phyloP scores from a whole-genome alignment of 2,888 invertebrate species.

The Diabrotica balteata region DNA sequence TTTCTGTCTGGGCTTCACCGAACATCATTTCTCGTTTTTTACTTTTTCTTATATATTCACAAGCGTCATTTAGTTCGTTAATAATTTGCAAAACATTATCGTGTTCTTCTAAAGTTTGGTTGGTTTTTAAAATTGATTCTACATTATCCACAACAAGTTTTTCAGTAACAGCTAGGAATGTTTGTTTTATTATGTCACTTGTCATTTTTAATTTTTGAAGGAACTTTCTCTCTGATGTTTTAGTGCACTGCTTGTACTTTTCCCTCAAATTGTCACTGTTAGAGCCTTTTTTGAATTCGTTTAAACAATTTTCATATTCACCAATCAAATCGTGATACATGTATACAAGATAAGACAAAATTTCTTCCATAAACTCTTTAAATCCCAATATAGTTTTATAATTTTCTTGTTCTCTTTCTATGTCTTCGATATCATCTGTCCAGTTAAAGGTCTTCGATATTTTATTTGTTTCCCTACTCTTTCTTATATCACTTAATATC shows the following conservation, averaged over 20 bases:
- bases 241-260: background rate
- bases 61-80: background rate
- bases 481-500: background rate
- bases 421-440: background rate
- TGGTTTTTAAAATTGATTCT: background rate
- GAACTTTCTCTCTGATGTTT: background rate
- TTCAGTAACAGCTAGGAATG: background rate
- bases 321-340: background rate
- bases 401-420: no score
- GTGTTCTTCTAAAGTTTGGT: background rate
- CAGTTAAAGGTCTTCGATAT: background rate
- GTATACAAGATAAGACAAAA: background rate
- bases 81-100: background rate
- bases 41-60: background rate
- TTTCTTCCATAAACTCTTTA: constrained; percentile 1
- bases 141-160: background rate
- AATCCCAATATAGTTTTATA: background rate
- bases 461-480: background rate
- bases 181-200: constrained; percentile 2
- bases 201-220: constrained; percentile 2
- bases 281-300: background rate
- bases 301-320: background rate
- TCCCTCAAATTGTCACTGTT: background rate
- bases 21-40: background rate
- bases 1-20: background rate